Evolutionary conservation across 2,888 invertebrate genomes (phyloP).

Genomic region (Tipula helvola): DNA sequence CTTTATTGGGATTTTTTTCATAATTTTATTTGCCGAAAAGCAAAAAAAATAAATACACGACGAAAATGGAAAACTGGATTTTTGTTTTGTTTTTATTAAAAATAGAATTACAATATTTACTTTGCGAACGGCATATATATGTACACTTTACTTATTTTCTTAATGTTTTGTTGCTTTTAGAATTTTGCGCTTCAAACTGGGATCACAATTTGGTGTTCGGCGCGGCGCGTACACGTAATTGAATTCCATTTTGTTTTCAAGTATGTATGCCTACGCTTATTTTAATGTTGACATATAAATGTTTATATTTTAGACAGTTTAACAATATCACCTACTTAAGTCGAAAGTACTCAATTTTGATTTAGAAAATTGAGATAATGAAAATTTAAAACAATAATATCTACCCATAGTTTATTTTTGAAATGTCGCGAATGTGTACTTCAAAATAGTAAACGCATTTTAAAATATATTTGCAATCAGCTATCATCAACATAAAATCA

Average conservation of each 20-base stretch:
- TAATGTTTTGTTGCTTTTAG: background rate
- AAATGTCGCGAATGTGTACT: too few relatives aligned
- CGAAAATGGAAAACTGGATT: background rate
- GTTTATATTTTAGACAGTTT: background rate
- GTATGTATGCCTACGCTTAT: background rate
- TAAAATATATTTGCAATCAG: background rate
- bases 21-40: background rate
- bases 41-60: background rate
- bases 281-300: background rate
- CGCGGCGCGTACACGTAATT: background rate
- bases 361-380: background rate
- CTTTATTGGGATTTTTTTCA: background rate
- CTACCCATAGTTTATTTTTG: too few relatives aligned
- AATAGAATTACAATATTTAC: background rate
- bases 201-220: background rate
- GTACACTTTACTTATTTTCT: background rate
- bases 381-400: too few relatives aligned
- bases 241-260: background rate
- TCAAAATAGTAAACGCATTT: too few relatives aligned
- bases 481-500: background rate
- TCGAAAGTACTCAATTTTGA: background rate
- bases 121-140: background rate
- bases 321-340: background rate
- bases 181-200: background rate
- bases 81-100: background rate